Evolutionary conservation across 2,888 invertebrate genomes (phyloP), one percentile per base, ranked within the genome.

Genomic region (Tolmerus cingulatus): DNA sequence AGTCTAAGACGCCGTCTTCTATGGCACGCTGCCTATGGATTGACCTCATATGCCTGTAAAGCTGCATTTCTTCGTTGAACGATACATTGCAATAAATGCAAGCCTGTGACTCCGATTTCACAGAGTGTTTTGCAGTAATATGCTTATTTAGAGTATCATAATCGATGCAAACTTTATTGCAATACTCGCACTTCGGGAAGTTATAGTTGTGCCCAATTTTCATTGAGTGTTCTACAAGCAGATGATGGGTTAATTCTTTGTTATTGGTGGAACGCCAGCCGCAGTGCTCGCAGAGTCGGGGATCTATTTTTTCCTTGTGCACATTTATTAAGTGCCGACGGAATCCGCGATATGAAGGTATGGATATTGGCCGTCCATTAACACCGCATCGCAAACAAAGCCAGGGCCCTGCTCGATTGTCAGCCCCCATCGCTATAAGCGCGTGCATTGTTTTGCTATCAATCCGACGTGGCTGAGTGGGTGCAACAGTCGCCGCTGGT

Each of bases 221-320:
- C 51, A 97, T 94, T 88, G 95, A 95, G 93, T 97, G 97, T 90
- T 96, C 96, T 0, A 95, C 95, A 90, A 96, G 96, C 91, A 96
- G 93, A 91, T 97, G 97, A 91, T 97, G 96, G 90, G 96, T 93
- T 88, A 97, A 93, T 89, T 96, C 94, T 89, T 96, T 96, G 89
- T 96, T 94, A 90, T 96, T 96, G 1, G 93, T 93, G 30, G 96
- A 96, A 90, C 95, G 95, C 90, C 96, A 95, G 0, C 97, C 97
- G 92, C 97, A 97, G 90, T 96, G 95, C 91, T 97, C 97, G 92
- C 97, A 97, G 51, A 97, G 95, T 66, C 95, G 94, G 1, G 95
- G 93, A 91, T 97, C 95, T 88, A 97, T 96, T 89, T 95, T 95
- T 90, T 97, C 96, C 90, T 95, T 95, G 90, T 97, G 97, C 0